phyloP scores from a whole-genome alignment of 2,888 invertebrate species.

The Parapristionchus giblindavisi region DNA sequence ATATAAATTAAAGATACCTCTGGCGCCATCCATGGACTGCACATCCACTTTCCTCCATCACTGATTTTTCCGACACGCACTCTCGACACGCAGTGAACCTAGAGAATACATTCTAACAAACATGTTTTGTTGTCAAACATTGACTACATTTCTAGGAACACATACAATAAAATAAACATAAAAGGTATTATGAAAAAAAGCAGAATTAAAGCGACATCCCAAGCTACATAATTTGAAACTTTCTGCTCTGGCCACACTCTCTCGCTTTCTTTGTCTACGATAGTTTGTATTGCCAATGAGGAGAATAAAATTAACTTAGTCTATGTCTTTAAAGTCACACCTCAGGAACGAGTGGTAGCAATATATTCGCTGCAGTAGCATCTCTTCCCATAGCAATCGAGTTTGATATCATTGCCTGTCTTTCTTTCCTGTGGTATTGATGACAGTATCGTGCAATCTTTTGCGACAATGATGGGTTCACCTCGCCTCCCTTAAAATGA shows the following conservation, averaged over 20 bases:
- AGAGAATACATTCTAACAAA: not conserved
- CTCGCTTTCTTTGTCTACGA: not conserved
- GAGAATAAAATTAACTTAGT: not conserved
- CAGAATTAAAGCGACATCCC: no score
- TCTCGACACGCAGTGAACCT: constrained; percentile 3
- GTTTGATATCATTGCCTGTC: not conserved
- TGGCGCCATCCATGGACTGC: constrained; percentile 21
- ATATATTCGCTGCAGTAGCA: not conserved
- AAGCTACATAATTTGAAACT: not conserved
- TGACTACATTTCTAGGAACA: no score
- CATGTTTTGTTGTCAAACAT: no score
- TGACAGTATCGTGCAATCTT: constrained; percentile 1
- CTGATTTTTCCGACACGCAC: constrained; percentile 8
- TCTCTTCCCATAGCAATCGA: not conserved
- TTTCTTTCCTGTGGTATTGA: not conserved
- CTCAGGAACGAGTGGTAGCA: not conserved
- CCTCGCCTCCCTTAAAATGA: no score
- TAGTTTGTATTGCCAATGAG: not conserved
- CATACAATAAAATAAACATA: no score
- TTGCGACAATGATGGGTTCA: no score
- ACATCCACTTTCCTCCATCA: constrained; percentile 37
- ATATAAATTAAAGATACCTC: not conserved
- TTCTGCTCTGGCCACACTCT: not conserved
- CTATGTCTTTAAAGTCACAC: not conserved
- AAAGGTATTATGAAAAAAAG: no score